Conservation (phyloP, 2,888 invertebrate species). For the Dynastes grantii region DNA sequence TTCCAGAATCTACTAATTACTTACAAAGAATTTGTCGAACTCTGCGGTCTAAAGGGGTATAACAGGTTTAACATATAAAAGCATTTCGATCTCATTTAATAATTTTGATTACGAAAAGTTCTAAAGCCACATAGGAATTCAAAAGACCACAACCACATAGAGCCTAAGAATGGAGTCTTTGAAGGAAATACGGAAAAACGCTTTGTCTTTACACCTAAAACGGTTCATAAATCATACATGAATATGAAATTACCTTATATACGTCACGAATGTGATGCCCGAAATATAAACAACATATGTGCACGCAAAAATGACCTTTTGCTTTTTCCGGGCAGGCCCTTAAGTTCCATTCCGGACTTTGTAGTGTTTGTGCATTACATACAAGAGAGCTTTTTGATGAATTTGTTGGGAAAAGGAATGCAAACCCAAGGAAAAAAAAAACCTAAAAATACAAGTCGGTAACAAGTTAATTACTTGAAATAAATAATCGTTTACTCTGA, state of each 20-base stretch:
- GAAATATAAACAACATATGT: not conserved
- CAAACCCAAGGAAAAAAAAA: not conserved
- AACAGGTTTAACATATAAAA: not conserved
- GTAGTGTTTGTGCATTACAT: not conserved
- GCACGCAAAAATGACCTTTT: not conserved
- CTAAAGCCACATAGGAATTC: too few species aligned
- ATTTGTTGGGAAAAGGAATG: not conserved
- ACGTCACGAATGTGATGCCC: too few species aligned
- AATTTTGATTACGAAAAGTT: too few species aligned
- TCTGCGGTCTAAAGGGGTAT: not conserved
- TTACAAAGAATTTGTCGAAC: slow-evolving; percentile 26
- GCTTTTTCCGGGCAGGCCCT: slow-evolving; percentile 4
- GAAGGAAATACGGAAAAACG: too few species aligned
- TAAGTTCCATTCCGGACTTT: slow-evolving; percentile 5
- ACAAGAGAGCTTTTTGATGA: slow-evolving; percentile 1
- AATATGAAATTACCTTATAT: too few species aligned
- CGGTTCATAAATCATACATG: too few species aligned
- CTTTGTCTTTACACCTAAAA: too few species aligned
- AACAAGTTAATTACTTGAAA: not conserved
- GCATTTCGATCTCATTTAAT: too few species aligned
- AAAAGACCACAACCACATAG: too few species aligned
- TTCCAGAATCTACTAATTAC: slow-evolving; percentile 35
- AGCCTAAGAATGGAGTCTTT: too few species aligned
- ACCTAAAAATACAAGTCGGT: too few species aligned
- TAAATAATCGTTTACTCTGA: not conserved